These are phyloP conservation scores for Polypedilum vanderplanki DNA, from an alignment of 1,140 invertebrate genomes.

Conservation along the genomic window DNA sequence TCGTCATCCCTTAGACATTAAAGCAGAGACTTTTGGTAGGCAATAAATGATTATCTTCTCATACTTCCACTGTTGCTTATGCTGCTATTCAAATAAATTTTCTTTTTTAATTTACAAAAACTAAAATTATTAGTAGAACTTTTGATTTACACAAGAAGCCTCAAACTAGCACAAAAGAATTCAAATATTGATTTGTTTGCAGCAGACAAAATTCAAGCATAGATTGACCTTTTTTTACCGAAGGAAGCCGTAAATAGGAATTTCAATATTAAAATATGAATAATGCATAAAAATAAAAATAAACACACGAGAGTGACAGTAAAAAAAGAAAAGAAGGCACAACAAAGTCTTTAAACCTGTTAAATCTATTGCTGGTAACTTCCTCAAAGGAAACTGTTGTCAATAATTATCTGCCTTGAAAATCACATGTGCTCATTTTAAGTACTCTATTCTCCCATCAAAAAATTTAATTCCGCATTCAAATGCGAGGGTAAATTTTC, in stretches of 20 bases:
- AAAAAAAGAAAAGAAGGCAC: neutral
- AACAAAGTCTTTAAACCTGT: neutral
- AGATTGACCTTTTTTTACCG: neutral
- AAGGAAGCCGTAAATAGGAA: conserved; percentile 23
- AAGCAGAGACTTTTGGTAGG: too few species aligned
- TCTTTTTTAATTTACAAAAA: too few species aligned
- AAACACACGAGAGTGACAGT: neutral
- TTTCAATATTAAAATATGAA: neutral
- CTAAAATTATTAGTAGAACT: too few species aligned
- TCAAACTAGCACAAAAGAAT: too few species aligned
- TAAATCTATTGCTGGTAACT: neutral
- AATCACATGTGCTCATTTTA: conserved; percentile 26
- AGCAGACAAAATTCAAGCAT: neutral
- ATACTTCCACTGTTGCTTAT: too few species aligned
- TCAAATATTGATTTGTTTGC: too few species aligned
- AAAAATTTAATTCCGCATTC: conserved; percentile 14
- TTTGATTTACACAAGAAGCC: too few species aligned
- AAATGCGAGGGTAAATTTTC: neutral
- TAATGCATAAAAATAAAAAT: neutral
- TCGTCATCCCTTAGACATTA: neutral
- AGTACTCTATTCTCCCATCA: neutral
- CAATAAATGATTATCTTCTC: too few species aligned
- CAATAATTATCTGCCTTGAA: conserved; percentile 10
- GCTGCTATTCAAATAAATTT: too few species aligned
- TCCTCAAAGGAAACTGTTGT: conserved; percentile 17